Evolutionary conservation across 2,888 invertebrate genomes (phyloP).

Genomic region (Ecdyonurus torrentis): DNA sequence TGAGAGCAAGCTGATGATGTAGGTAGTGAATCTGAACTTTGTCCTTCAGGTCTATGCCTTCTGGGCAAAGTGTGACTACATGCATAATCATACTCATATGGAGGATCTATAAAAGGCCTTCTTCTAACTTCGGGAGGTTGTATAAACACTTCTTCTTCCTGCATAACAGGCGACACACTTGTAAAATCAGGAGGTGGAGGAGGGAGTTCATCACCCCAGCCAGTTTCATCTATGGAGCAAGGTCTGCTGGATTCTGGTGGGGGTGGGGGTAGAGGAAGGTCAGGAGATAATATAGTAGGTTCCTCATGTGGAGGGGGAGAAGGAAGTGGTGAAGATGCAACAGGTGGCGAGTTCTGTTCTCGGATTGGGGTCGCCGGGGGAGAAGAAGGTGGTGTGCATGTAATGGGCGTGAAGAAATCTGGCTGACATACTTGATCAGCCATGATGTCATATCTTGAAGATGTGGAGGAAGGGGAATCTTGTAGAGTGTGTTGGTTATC

Average conservation of each 20-base stretch:
- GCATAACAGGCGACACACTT: background rate
- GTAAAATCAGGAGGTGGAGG: background rate
- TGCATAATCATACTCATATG: background rate
- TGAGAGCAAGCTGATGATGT: background rate
- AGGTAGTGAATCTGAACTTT: background rate
- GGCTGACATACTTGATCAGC: background rate
- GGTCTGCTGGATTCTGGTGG: background rate
- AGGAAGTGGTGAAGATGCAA: conserved; percentile 3
- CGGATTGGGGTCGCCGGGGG: background rate
- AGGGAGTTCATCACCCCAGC: background rate
- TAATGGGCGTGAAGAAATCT: background rate
- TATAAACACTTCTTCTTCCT: background rate
- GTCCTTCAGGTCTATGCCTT: background rate
- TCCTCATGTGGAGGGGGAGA: background rate
- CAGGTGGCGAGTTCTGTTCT: background rate
- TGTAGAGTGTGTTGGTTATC: conserved; percentile 7
- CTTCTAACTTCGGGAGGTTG: background rate
- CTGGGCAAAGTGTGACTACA: background rate
- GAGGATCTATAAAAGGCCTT: background rate
- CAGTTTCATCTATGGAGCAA: background rate
- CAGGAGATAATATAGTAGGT: conserved; percentile 1
- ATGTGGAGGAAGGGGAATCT: conserved; percentile 6
- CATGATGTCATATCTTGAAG: conserved; percentile 5
- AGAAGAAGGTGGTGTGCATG: conserved; percentile 5
- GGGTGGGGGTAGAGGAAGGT: conserved; percentile 6